phyloP scores from a whole-genome alignment of 2,113 vertebrate genomes.

The Anser cygnoides region DNA sequence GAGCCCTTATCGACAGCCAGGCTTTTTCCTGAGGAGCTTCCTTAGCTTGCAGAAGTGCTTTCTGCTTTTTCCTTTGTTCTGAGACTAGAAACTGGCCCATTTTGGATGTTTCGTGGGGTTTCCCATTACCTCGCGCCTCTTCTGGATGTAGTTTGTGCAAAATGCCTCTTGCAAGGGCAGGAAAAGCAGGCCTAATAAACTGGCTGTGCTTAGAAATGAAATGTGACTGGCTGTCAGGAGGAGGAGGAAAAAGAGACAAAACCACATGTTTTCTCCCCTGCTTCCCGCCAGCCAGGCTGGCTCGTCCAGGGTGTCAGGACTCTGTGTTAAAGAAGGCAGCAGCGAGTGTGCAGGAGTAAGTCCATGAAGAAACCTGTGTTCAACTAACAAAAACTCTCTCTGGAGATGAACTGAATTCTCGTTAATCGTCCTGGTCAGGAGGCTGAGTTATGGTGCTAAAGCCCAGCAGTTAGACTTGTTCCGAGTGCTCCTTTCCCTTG shows the following conservation, averaged over 20 bases:
- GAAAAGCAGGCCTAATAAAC: not conserved
- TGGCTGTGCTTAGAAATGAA: not conserved
- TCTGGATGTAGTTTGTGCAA: not conserved
- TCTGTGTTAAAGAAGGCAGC: not conserved
- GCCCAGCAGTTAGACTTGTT: accelerated
- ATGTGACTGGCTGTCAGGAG: not conserved
- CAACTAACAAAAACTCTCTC: not conserved
- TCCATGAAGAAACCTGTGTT: not conserved
- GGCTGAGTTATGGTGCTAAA: accelerated
- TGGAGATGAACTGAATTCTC: not conserved
- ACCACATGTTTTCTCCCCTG: too few species aligned
- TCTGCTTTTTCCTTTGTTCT: not conserved
- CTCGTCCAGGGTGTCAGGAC: too few species aligned
- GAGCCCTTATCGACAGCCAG: accelerated
- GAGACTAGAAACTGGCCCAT: accelerated
- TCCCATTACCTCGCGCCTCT: accelerated
- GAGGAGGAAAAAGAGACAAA: not conserved
- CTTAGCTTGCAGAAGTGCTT: not conserved
- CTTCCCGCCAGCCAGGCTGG: too few species aligned
- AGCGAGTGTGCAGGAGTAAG: not conserved
- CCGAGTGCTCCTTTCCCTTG: not conserved
- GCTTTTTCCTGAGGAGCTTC: not conserved
- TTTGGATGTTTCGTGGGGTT: accelerated
- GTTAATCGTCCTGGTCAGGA: accelerated
- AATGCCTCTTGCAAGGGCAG: not conserved